These are phyloP conservation scores for Hypomecis atomaria DNA, from an alignment of 2,888 invertebrate species.

Conservation along the genomic window DNA sequence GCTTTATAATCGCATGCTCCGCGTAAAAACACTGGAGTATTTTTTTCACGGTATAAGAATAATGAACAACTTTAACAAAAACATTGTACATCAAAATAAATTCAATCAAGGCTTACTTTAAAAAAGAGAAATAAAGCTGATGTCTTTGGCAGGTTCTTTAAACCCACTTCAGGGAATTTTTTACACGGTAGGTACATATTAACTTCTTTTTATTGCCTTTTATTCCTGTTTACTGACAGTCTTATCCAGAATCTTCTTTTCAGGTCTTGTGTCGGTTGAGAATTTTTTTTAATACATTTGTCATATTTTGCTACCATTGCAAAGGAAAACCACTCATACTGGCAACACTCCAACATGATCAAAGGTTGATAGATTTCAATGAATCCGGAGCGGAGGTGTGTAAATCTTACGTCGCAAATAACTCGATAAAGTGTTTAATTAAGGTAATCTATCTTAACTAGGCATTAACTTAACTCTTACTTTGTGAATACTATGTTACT, in stretches of 20 bases:
- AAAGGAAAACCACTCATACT: not conserved
- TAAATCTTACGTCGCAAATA: constrained; percentile 22
- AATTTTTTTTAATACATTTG: not conserved
- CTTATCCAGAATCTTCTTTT: too few species aligned
- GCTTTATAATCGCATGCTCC: not conserved
- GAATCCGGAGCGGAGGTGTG: constrained; percentile 4
- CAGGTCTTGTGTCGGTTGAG: not conserved
- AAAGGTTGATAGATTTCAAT: constrained; percentile 20
- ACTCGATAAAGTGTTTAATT: constrained; percentile 22
- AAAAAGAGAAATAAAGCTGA: too few species aligned
- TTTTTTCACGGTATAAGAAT: not conserved
- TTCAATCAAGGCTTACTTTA: too few species aligned
- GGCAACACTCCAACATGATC: constrained; percentile 9
- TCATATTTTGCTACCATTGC: not conserved
- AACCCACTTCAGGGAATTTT: too few species aligned
- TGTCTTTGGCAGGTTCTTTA: too few species aligned
- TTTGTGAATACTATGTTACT: constrained; percentile 20
- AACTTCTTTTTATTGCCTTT: too few species aligned
- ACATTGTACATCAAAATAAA: too few species aligned
- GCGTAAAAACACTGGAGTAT: not conserved
- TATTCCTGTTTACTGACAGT: too few species aligned
- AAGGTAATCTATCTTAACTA: constrained; percentile 13
- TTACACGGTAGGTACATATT: too few species aligned
- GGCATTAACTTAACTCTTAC: constrained; percentile 19
- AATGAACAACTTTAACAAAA: too few species aligned